These are phyloP conservation scores for Augochlora pura DNA, from an alignment of 1,140 invertebrate species.

Conservation along the genomic window DNA sequence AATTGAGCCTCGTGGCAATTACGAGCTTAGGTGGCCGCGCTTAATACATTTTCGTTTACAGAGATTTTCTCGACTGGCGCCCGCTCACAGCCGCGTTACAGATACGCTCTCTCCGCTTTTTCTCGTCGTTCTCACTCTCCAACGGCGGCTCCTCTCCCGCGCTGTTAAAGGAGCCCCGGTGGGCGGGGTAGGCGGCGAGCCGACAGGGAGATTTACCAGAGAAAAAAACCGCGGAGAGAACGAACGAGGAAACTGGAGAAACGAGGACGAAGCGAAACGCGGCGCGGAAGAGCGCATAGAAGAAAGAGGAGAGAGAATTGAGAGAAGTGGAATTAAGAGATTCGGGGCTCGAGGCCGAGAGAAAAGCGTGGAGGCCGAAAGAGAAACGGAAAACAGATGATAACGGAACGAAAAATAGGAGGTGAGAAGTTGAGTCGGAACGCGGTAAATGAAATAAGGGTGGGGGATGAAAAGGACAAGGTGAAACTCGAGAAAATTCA, in stretches of 20 bases:
- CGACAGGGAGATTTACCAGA: not conserved
- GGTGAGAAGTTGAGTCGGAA: not conserved
- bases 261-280: not conserved
- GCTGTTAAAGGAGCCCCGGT: not conserved
- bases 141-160: not conserved
- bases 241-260: not conserved
- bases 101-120: not conserved
- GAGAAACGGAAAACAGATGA: not conserved
- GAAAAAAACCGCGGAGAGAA: not conserved
- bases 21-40: constrained; percentile 30
- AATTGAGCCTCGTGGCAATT: constrained; percentile 47
- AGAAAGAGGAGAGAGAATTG: not conserved
- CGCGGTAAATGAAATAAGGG: not conserved
- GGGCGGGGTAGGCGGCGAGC: not conserved
- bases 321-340: not conserved
- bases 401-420: not conserved
- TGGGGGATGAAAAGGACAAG: not conserved
- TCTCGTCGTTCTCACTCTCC: not conserved
- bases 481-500: not conserved
- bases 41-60: constrained; percentile 41
- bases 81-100: not conserved
- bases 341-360: too few relatives aligned
- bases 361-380: too few relatives aligned
- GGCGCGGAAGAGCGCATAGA: not conserved
- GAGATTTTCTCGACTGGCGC: constrained; percentile 20